Base-by-base conservation (phyloP, 2,888 invertebrate species). In the Scrobipalpa costella region DNA sequence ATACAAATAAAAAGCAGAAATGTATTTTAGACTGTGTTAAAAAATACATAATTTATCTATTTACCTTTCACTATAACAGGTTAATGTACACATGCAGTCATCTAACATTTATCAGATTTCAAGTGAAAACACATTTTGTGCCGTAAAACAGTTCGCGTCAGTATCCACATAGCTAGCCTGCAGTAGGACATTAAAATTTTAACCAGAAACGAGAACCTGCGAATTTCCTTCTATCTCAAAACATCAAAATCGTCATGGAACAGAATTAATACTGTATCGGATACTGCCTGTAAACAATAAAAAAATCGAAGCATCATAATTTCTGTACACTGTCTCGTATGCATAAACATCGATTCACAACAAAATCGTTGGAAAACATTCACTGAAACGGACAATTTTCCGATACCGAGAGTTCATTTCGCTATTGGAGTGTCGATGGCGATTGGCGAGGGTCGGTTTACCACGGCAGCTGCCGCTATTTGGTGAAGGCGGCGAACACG, bases 401-500 rank as follows among this genome's bases (percentile, higher is more conserved):
- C 40, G 60, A 60, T 33, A 34, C 33, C 17, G 34, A 33, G 17
- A 60, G 60, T 60, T 60, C 55, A 34, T 15, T 55, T 33, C 21
- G 55, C 34, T 33, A 15, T 27, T n/a, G 27, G 7, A n/a, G 33
- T 15, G 55, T 27, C 7, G 55, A n/a, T n/a, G 27, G 49, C 6
- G 49, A 13, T 2, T n/a, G 55, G 34, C 33, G 55, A 34, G 55
- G 55, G 55, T 34, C 15, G 55, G 55, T n/a, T 33, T 34, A 34
- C 33, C 33, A 34, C 33, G 34, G 55, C 66, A 71, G 71, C 79
- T 80, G 84, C 76, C 80, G 93, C 94, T 96, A 99, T 95, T 99
- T 99, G 79, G 97, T 98, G 92, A 99, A 99, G 67, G 99, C 98
- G 73, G 98, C 97, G 90, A 99, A 98, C 66, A 99, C 99, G 63